Conservation (phyloP, 2,797 vertebrate genomes). For the Cygnus olor region DNA sequence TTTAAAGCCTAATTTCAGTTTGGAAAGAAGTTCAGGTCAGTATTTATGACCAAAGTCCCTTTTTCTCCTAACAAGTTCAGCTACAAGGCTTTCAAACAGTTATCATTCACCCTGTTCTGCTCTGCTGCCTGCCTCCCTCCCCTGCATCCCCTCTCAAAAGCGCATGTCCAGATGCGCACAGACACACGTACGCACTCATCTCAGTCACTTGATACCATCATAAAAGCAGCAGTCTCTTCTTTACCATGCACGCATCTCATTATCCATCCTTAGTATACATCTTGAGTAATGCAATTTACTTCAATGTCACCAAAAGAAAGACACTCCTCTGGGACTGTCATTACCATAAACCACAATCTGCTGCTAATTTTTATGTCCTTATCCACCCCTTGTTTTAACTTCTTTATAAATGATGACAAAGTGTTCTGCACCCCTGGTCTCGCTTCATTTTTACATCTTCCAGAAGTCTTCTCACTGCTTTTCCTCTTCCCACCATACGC, state of each 20-base stretch:
- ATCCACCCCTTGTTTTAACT: slow-evolving; percentile 60
- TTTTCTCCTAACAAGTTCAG: background rate
- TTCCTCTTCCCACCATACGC: background rate
- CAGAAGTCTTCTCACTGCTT: background rate
- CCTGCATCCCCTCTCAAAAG: background rate
- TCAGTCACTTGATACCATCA: slow-evolving; percentile 23
- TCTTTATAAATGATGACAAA: slow-evolving; percentile 51
- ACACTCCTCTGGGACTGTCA: slow-evolving; percentile 62
- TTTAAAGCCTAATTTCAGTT: background rate
- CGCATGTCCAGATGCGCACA: background rate
- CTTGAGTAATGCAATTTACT: slow-evolving; percentile 74
- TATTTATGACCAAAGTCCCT: background rate
- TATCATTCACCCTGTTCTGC: background rate
- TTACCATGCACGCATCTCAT: slow-evolving; percentile 63
- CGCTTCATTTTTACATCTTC: background rate
- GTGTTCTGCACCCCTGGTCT: background rate
- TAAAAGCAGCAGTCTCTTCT: slow-evolving; percentile 51
- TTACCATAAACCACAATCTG: slow-evolving; percentile 77
- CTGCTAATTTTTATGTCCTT: slow-evolving; percentile 63
- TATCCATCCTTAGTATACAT: slow-evolving; percentile 65
- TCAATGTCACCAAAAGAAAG: slow-evolving; percentile 77
- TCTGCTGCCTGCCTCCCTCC: background rate
- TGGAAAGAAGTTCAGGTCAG: background rate
- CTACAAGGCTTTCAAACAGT: background rate
- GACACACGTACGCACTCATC: background rate